Percentiles rank a stretch among this genome's conserved stretches.
phyloP scores from a whole-genome alignment of 1,140 invertebrate species.

The Theocolax elegans region DNA sequence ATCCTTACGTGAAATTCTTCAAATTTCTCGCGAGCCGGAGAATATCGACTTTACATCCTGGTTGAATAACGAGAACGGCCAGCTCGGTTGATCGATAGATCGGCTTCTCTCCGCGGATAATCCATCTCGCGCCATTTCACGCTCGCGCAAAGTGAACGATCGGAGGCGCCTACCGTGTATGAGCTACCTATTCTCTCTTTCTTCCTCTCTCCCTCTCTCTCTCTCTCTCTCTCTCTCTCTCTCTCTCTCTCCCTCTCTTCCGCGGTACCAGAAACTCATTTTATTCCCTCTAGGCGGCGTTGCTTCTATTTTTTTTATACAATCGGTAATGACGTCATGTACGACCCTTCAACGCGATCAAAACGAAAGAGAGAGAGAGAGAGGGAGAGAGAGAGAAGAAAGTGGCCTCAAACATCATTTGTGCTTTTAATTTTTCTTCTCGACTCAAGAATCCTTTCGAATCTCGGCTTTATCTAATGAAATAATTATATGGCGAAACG shows the following conservation, averaged over 20 bases:
- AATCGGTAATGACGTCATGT: constrained; percentile 63
- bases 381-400: constrained; percentile 52
- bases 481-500: too few species aligned
- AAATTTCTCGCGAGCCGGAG: background rate
- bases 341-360: constrained; percentile 46
- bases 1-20: too few species aligned
- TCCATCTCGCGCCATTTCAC: constrained; percentile 51
- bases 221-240: background rate
- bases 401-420: constrained; percentile 52
- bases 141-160: constrained; percentile 45
- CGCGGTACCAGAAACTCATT: constrained; percentile 31
- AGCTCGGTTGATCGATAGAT: background rate
- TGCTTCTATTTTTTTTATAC: too few species aligned
- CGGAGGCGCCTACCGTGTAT: constrained; percentile 43
- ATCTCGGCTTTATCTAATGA: too few species aligned
- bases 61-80: background rate
- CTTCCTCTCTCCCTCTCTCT: constrained; percentile 20
- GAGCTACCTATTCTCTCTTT: constrained; percentile 35
- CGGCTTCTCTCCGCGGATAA: constrained; percentile 19
- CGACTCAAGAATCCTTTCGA: too few species aligned
- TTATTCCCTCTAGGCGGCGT: constrained; percentile 45
- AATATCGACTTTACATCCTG: background rate
- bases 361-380: background rate
- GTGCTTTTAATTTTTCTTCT: constrained; percentile 63
- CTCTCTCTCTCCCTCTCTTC: background rate